Percentiles rank a stretch among this genome's conserved stretches.
Evolutionary conservation across 2,797 vertebrate genomes (phyloP).

Genomic region (Rachycentron canadum): DNA sequence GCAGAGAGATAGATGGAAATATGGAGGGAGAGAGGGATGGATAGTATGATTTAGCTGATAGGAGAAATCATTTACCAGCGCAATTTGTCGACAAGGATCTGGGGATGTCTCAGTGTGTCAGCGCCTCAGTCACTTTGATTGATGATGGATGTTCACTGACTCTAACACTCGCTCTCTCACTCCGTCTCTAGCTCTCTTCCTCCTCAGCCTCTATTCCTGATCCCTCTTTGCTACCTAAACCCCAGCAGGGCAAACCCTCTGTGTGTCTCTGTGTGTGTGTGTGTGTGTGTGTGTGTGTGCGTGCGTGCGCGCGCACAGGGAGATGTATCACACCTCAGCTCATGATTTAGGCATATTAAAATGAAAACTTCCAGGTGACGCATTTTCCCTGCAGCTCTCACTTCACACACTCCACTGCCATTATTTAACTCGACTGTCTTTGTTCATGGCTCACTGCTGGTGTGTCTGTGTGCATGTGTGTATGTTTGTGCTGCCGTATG

Average conservation of each 20-base stretch:
- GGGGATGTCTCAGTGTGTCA: conserved; percentile 83
- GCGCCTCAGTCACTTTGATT: conserved; percentile 82
- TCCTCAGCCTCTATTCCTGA: conserved; percentile 15
- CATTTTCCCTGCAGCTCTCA: conserved; percentile 39
- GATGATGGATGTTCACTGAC: conserved; percentile 75
- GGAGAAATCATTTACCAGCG: conserved; percentile 84
- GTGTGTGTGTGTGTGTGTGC: conserved; percentile 23
- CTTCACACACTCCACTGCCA: conserved; percentile 39
- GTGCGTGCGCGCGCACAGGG: conserved; percentile 21
- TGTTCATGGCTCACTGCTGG: conserved; percentile 48
- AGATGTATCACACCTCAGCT: conserved; percentile 75
- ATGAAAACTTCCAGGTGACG: conserved; percentile 72
- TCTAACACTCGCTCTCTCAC: conserved; percentile 46
- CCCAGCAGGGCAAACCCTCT: conserved; percentile 62
- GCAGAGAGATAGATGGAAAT: conserved; percentile 60
- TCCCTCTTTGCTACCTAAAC: conserved; percentile 44
- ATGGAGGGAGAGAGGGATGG: conserved; percentile 72
- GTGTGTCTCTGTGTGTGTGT: conserved; percentile 1
- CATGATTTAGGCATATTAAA: conserved; percentile 78
- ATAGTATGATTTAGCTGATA: conserved; percentile 85
- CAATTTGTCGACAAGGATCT: conserved; percentile 87
- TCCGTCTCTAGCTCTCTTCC: conserved; percentile 35
- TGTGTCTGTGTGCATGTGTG: conserved; percentile 16
- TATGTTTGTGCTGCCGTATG: conserved; percentile 14
- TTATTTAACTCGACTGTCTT: conserved; percentile 54